A percentile compares a stretch with the other conserved stretches of the same genome.
Conservation (phyloP, 2,888 invertebrate genomes). For the Chrysolina oricalcia region DNA sequence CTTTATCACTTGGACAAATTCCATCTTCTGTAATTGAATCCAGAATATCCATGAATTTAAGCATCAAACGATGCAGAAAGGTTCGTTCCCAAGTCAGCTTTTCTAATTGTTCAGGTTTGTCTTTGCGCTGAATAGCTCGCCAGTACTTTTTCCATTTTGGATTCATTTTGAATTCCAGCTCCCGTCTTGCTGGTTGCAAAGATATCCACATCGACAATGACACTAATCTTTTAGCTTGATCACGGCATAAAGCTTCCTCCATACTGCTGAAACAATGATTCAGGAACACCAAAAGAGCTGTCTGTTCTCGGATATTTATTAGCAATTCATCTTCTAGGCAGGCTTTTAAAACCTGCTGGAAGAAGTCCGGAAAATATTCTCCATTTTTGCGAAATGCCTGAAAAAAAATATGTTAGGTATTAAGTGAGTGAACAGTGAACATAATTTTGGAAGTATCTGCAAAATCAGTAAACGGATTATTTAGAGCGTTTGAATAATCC, state of each 20-base stretch:
- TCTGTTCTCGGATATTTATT: conserved; percentile 83
- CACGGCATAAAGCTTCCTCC: conserved; percentile 94
- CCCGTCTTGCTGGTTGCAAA: conserved; percentile 87
- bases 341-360: conserved; percentile 85
- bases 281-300: conserved; percentile 90
- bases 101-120: conserved; percentile 80
- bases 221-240: conserved; percentile 90
- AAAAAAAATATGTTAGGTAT: conserved; percentile 53
- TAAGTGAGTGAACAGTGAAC: not conserved
- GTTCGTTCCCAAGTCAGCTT: conserved; percentile 88
- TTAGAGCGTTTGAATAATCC: no score
- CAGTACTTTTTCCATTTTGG: conserved; percentile 95
- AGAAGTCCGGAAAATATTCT: conserved; percentile 86
- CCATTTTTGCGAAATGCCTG: conserved; percentile 86
- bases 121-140: conserved; percentile 90
- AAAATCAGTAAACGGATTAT: no score
- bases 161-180: conserved; percentile 88
- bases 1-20: conserved; percentile 74
- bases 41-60: conserved; percentile 89
- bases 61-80: conserved; percentile 89
- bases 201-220: conserved; percentile 96
- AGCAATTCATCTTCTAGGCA: conserved; percentile 79
- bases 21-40: conserved; percentile 82
- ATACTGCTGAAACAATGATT: conserved; percentile 98
- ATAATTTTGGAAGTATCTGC: no score